Evolutionary conservation across 92 coral and sea anemone species (phyloP), one percentile per base, ranked within the genome.

Genomic region (Montipora capitata): DNA sequence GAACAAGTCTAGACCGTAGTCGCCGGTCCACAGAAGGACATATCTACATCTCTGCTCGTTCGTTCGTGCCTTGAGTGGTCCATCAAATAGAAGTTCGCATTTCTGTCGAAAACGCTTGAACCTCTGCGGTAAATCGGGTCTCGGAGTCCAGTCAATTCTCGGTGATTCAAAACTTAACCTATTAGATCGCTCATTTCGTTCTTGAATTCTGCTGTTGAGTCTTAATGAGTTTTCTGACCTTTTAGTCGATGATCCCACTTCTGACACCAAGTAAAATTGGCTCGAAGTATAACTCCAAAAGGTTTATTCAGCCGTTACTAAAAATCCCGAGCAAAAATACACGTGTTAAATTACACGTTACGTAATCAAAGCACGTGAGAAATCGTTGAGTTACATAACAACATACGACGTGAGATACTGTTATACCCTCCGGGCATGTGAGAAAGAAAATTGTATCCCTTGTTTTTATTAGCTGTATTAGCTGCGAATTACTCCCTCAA

Each of bases 101-200:
- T 94, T 89, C 63, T 92, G 94, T 11, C 58, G 42, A 58, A 92
- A 92, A 39, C 89, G 74, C 77, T 88, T 91, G 15, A 77, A 70
- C 11, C 82, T 71, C 8, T 78, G 62, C 43, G 68, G 17, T 41
- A 86, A 71, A 90, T 89, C 95, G 6, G 94, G 94, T 38, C 97
- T 90, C 15, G 87, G 79, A 6, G 88, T 75, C 90, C 95, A 89
- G 66, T 94, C 95, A 80, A 85, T 89, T 73, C 74, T 94, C 38
- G 90, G 93, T 41, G 67, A 7, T 66, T 85, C 93, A 20, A 91
- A 91, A n/a, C n/a, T n/a, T n/a, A n/a, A n/a, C 95, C 95, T 3
- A 87, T 40, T n/a, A 94, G 81, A 66, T 94, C 90, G 76, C 92
- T 86, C 91, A 82, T 45, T 92, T 72, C 83, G 6, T 35, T 41